A percentile compares a stretch with the other conserved stretches of the same genome.
Conservation (phyloP, 2,797 vertebrate species). For the Microctenopoma lineatum region DNA sequence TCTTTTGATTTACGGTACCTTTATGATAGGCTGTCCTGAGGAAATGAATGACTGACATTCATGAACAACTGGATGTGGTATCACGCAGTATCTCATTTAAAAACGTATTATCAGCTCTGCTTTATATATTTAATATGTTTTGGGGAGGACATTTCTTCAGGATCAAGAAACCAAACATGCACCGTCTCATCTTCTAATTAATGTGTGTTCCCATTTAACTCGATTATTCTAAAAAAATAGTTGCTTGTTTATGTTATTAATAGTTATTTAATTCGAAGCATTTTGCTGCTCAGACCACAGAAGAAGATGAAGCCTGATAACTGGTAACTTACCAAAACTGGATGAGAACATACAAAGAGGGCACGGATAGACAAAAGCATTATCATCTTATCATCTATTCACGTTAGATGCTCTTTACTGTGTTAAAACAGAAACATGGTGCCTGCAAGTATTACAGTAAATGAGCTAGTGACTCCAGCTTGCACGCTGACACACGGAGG, state of each 20-base stretch:
- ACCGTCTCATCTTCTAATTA: too few species aligned
- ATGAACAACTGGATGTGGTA: too few species aligned
- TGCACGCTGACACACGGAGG: background rate
- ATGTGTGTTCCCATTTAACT: too few species aligned
- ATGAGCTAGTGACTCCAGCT: conserved; percentile 6
- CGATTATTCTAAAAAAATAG: too few species aligned
- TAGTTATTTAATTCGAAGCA: background rate
- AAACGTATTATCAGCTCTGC: background rate
- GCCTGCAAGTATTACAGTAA: background rate
- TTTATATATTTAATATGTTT: background rate
- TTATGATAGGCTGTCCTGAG: background rate
- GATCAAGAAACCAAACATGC: too few species aligned
- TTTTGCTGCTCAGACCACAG: conserved; percentile 5
- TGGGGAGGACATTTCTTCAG: too few species aligned
- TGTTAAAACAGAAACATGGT: conserved; percentile 2
- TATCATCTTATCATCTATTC: background rate
- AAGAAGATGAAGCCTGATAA: too few species aligned
- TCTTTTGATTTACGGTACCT: conserved; percentile 17
- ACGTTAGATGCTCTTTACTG: background rate
- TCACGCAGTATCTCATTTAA: too few species aligned
- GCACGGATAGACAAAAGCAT: background rate
- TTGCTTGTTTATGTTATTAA: background rate
- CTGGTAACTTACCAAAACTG: too few species aligned
- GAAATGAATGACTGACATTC: background rate
- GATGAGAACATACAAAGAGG: background rate